Percentiles rank a stretch among this genome's conserved stretches.
phyloP scores from a whole-genome alignment of 1,140 invertebrate species.

The Homalodisca vitripennis region DNA sequence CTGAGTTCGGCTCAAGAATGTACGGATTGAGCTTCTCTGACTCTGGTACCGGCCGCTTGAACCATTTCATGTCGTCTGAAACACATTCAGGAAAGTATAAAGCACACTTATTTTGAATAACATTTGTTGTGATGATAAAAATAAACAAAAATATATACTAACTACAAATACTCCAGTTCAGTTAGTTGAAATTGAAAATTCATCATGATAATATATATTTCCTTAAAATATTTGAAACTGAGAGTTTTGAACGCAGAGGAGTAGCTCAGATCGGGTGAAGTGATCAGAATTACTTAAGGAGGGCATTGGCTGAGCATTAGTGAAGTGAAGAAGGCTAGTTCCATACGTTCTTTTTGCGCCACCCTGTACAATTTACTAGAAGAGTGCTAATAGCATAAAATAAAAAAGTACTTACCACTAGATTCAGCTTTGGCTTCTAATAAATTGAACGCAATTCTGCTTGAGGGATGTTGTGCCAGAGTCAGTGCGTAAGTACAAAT shows the following conservation, averaged over 20 bases:
- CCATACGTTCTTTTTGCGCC: background rate
- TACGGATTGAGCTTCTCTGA: conserved; percentile 68
- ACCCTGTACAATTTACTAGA: background rate
- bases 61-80: conserved; percentile 66
- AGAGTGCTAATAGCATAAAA: too few species aligned
- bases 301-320: background rate
- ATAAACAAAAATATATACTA: too few species aligned
- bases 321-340: background rate
- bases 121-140: too few species aligned
- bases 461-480: conserved; percentile 67
- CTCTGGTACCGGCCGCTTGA: conserved; percentile 58
- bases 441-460: conserved; percentile 63
- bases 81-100: too few species aligned
- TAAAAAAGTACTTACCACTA: conserved; percentile 43
- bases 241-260: too few species aligned
- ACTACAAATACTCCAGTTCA: too few species aligned
- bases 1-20: conserved; percentile 63
- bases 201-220: too few species aligned
- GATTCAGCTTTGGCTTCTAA: conserved; percentile 58
- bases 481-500: conserved; percentile 76
- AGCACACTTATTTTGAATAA: too few species aligned
- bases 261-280: too few species aligned
- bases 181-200: too few species aligned
- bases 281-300: conserved; percentile 18
- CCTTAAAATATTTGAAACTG: too few species aligned